These are phyloP conservation scores for Mareca penelope DNA, from an alignment of 2,797 vertebrate species.

Conservation along the genomic window DNA sequence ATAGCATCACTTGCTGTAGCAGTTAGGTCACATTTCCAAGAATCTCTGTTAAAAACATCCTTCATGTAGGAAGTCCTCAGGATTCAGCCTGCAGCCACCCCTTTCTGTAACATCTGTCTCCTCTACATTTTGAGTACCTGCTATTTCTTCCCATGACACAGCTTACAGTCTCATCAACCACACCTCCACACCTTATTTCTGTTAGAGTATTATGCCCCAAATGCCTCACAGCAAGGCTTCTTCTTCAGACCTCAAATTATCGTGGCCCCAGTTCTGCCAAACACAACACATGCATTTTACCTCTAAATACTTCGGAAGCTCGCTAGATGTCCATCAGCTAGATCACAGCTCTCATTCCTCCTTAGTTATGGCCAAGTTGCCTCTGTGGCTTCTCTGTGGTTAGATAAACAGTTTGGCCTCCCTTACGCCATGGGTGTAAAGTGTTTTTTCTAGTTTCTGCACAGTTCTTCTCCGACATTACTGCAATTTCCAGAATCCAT, in stretches of 20 bases:
- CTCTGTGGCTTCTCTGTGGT: background rate
- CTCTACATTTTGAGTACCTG: background rate
- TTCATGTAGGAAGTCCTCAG: background rate
- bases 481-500: background rate
- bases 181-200: background rate
- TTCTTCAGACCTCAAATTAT: background rate
- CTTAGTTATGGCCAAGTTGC: background rate
- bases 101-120: background rate
- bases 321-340: background rate
- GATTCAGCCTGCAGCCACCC: background rate
- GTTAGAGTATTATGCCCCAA: accelerated
- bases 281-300: background rate
- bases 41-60: background rate
- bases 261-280: background rate
- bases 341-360: background rate
- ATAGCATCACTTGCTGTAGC: background rate
- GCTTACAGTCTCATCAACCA: background rate
- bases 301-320: background rate
- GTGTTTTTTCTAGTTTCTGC: background rate
- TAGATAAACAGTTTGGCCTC: background rate
- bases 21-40: background rate
- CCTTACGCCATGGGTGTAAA: accelerated
- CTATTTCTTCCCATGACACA: background rate
- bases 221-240: background rate
- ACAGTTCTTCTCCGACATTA: background rate